Base-by-base conservation (phyloP, 1,140 invertebrate species). In the Brachionus rubens region DNA sequence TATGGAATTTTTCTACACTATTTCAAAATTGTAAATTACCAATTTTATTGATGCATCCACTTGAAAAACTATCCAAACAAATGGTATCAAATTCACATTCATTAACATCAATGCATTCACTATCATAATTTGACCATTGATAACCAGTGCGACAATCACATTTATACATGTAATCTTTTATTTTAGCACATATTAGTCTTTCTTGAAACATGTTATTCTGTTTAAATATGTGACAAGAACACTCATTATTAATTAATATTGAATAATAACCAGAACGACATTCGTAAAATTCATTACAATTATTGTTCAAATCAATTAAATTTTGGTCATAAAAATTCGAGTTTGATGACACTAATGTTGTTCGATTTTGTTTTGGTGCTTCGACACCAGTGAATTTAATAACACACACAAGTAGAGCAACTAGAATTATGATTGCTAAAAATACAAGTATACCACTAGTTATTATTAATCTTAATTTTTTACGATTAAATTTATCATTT, bases 31-130 rank as follows among this genome's bases (percentile, higher is more conserved):
- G n/a, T n/a, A n/a, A n/a, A n/a, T n/a, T n/a, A n/a, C n/a, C n/a
- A n/a, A 54, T 54, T 54, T 54, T 54, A 28, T 54, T 54, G 26
- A 54, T 54, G 52, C 52, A 54, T n/a, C 52, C 24, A 33, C 33
- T 21, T 21, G 54, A 59, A 3, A 40, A 16, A 19, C 16, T n/a
- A 59, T 59, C 54, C n/a, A 30, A 33, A 28, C 54, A 59, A 3
- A 59, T 19, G 19, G n/a, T 59, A 33, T 14, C 16, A 16, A 59
- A 41, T 10, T 65, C 36, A 43, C 59, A 65, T n/a, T 65, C 59
- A 24, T 65, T 41, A 0, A 65, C 14, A 41, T 65, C 59, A 1
- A 65, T 14, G n/a, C 59, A 65, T 21, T 30, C 24, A 10, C 14
- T 9, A 43, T 65, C 59, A 24, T 24, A 21, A n/a, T 3, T n/a